Conservation (phyloP, 2,797 vertebrate genomes). For the Sebastes minor region DNA sequence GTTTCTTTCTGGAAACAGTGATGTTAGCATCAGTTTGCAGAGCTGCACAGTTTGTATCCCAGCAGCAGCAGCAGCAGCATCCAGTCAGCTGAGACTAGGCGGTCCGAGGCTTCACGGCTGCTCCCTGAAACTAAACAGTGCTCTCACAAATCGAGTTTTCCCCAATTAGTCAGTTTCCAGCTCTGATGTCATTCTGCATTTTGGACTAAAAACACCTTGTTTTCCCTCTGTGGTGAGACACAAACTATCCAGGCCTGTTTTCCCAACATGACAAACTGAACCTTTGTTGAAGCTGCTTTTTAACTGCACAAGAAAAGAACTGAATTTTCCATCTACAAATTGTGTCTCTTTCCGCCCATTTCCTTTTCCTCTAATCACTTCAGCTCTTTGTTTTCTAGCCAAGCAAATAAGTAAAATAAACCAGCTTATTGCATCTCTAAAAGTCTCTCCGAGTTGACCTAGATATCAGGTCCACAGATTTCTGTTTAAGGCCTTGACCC, state of each 20-base stretch:
- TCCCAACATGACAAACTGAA: slow-evolving; percentile 7
- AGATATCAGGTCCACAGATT: slow-evolving; percentile 51
- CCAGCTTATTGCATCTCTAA: background rate
- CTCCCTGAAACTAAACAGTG: slow-evolving; percentile 51
- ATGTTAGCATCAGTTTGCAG: background rate
- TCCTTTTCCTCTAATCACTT: slow-evolving; percentile 9
- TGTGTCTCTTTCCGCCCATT: background rate
- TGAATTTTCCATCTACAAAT: slow-evolving; percentile 4
- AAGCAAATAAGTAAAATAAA: slow-evolving; percentile 31
- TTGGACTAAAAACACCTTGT: slow-evolving; percentile 46
- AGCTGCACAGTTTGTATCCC: background rate
- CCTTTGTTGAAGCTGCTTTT: slow-evolving; percentile 1
- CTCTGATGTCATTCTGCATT: slow-evolving; percentile 43
- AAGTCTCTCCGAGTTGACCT: slow-evolving; percentile 45
- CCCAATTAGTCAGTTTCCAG: slow-evolving; percentile 52
- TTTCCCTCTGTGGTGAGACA: slow-evolving; percentile 27
- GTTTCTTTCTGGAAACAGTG: slow-evolving; percentile 29
- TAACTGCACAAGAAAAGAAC: background rate
- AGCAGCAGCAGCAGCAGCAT: slow-evolving; percentile 18
- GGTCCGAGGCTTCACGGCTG: background rate
- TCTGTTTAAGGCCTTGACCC: slow-evolving; percentile 21
- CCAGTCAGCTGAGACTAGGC: slow-evolving; percentile 30
- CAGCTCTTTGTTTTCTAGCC: slow-evolving; percentile 19
- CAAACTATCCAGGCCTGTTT: slow-evolving; percentile 16
- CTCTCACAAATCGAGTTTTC: slow-evolving; percentile 50